phyloP scores from a whole-genome alignment of 2,797 vertebrate genomes.

The Notolabrus celidotus region DNA sequence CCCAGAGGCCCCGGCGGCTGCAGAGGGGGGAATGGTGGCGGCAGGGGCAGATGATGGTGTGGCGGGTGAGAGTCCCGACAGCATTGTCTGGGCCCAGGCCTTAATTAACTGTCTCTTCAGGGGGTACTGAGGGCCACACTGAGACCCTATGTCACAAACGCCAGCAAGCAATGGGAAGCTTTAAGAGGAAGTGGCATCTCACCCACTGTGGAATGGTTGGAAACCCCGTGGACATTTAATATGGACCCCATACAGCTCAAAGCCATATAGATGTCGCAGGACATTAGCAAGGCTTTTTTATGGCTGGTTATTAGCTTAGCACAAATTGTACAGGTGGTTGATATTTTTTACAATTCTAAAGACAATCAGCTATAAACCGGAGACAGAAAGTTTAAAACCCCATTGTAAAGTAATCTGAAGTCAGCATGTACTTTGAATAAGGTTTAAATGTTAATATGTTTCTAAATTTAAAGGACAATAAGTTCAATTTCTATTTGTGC shows the following conservation, averaged over 20 bases:
- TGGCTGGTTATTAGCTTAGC: slow-evolving; percentile 68
- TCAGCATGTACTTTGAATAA: slow-evolving; percentile 12
- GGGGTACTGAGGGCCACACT: slow-evolving; percentile 70
- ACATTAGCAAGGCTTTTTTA: slow-evolving; percentile 68
- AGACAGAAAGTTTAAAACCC: slow-evolving; percentile 26
- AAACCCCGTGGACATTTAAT: slow-evolving; percentile 75
- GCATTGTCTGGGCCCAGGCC: slow-evolving; percentile 65
- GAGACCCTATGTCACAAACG: slow-evolving; percentile 73
- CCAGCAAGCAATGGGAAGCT: slow-evolving; percentile 58
- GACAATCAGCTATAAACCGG: slow-evolving; percentile 14
- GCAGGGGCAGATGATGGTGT: slow-evolving; percentile 43
- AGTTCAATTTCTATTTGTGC: slow-evolving; percentile 67
- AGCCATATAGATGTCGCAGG: slow-evolving; percentile 69
- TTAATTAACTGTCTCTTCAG: slow-evolving; percentile 84
- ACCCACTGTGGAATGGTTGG: slow-evolving; percentile 60
- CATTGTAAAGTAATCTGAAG: slow-evolving; percentile 11
- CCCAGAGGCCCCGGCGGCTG: slow-evolving; percentile 63
- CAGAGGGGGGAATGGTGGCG: slow-evolving; percentile 33
- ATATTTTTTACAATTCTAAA: slow-evolving; percentile 38
- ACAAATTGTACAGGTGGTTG: slow-evolving; percentile 60
- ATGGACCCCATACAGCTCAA: slow-evolving; percentile 67
- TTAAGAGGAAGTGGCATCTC: slow-evolving; percentile 76
- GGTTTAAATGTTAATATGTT: slow-evolving; percentile 26
- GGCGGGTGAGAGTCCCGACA: slow-evolving; percentile 60
- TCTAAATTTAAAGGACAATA: slow-evolving; percentile 52